phyloP scores from a whole-genome alignment of 2,113 vertebrate genomes.

The Malurus elegans region DNA sequence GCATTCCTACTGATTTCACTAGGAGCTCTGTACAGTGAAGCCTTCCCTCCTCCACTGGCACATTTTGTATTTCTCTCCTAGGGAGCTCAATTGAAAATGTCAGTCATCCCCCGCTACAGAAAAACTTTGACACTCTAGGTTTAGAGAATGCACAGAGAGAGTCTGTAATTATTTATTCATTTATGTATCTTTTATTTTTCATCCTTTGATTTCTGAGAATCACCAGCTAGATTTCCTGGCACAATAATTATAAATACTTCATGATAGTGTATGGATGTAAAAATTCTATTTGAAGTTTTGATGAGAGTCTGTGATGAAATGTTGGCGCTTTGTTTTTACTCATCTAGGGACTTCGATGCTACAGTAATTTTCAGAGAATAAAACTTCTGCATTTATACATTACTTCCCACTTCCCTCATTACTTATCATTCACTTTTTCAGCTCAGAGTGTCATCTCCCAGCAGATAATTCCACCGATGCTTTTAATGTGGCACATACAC shows the following conservation, averaged over 20 bases:
- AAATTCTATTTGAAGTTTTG: slow-evolving; percentile 64
- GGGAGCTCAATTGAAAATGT: neutral
- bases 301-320: slow-evolving; percentile 32
- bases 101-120: neutral
- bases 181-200: slow-evolving; percentile 49
- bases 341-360: neutral
- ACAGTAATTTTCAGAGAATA: neutral
- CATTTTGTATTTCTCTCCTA: neutral
- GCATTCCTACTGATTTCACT: neutral
- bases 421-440: neutral
- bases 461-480: neutral
- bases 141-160: slow-evolving; percentile 6
- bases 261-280: slow-evolving; percentile 11
- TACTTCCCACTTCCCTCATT: neutral
- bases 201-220: slow-evolving; percentile 51
- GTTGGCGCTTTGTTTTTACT: neutral
- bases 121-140: neutral
- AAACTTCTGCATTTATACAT: neutral
- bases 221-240: slow-evolving; percentile 37
- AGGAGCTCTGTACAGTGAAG: neutral
- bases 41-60: neutral
- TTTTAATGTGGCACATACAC: neutral
- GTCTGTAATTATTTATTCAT: slow-evolving; percentile 50
- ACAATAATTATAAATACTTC: slow-evolving; percentile 62
- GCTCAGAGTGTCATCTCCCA: neutral